A percentile compares a stretch with the other conserved stretches of the same genome.
Conservation (phyloP, 1,140 invertebrate species). For the Drosophila paulistorum region DNA sequence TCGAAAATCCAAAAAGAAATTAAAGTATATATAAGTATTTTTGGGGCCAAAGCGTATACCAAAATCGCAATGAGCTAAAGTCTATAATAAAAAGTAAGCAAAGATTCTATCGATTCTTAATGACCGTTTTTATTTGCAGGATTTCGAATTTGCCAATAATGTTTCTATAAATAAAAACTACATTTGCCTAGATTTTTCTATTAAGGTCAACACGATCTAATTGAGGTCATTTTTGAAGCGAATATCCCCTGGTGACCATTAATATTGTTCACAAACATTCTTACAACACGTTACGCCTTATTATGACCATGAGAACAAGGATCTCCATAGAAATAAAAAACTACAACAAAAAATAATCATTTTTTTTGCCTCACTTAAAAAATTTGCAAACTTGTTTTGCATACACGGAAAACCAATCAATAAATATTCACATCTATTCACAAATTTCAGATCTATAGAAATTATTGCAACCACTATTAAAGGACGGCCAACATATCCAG, state of each 20-base stretch:
- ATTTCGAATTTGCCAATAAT: not conserved
- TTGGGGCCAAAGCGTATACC: too few relatives aligned
- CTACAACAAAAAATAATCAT: constrained; percentile 13
- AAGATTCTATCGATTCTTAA: too few relatives aligned
- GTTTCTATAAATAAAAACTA: not conserved
- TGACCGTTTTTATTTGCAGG: not conserved
- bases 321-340: constrained; percentile 48
- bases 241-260: constrained; percentile 19
- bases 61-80: too few relatives aligned
- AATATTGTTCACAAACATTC: constrained; percentile 23
- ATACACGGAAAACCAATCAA: constrained; percentile 66
- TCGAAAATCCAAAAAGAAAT: too few relatives aligned
- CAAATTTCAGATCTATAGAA: constrained; percentile 36
- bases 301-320: constrained; percentile 69
- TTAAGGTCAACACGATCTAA: constrained; percentile 56
- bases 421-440: constrained; percentile 65
- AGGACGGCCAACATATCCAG: constrained; percentile 39
- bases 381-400: constrained; percentile 81
- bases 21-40: too few relatives aligned
- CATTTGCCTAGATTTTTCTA: not conserved
- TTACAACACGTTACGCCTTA: constrained; percentile 66
- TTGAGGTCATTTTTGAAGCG: constrained; percentile 49
- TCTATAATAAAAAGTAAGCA: too few relatives aligned
- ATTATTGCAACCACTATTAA: constrained; percentile 47
- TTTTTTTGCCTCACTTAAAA: constrained; percentile 53